Base-by-base conservation (phyloP, 2,888 invertebrate genomes). In the Epiblema foenella region DNA sequence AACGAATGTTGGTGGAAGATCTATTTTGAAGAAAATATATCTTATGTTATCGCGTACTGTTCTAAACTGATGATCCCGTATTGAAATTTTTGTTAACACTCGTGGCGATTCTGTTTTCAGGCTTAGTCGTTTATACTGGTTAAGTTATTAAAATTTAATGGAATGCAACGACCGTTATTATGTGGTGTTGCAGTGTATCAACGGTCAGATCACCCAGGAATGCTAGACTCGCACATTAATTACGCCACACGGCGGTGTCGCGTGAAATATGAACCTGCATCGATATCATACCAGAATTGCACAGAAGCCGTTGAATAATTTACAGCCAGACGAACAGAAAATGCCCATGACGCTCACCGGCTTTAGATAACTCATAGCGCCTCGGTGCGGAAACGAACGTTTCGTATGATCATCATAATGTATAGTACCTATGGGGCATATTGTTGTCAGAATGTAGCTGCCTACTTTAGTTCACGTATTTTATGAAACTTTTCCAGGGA, bases 251-350 rank as follows among this genome's bases (percentile, higher is more conserved):
- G 80, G 82, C 79, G 79, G 77, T 84, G 84, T 81, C 83, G 81
- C 81, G 85, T 90, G 88, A 90, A 89, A 89, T 90, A 90, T 89
- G 89, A 85, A 87, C 87, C 88, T 85, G 87, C 85, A 84, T 78
- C 81, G 84, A 86, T 85, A 88, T 84, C 82, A 75, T 74, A 71
- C 80, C 78, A 77, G 78, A 82, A 82, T 83, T 85, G 86, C 85
- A 85, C 83, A 85, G 82, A 87, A 83, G 84, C 80, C 76, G 81
- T 80, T 88, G 85, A 86, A 88, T 89, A 86, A 90, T 89, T 86
- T 85, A 89, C 86, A 84, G 80, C 68, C 66, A 71, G 78, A 69
- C 74, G 77, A 78, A 79, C 77, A 81, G 81, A 81, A 81, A 79
- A 77, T 75, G 75, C 76, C 75, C 75, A 77, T 77, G 75, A 68